Percentiles rank a stretch among this genome's conserved stretches.
These are phyloP conservation scores for Podarcis muralis DNA, from an alignment of 2,113 vertebrate genomes.

Conservation along the genomic window DNA sequence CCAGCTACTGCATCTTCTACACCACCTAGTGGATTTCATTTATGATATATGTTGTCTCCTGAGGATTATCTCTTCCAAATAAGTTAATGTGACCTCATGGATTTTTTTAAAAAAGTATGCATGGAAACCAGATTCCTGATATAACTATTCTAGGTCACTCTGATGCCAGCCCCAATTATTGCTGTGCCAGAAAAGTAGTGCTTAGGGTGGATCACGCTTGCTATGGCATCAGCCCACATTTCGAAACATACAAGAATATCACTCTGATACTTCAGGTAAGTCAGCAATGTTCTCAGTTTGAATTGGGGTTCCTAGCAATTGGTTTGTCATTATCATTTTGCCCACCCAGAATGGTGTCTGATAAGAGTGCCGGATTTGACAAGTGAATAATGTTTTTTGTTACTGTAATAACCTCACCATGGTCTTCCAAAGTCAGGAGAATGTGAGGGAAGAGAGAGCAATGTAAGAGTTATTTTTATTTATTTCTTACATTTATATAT, in stretches of 20 bases:
- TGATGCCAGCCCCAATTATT: not conserved
- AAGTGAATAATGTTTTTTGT: not conserved
- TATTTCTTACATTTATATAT: not conserved
- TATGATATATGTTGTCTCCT: slow-evolving; percentile 44
- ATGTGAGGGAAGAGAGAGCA: not conserved
- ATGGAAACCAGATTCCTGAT: slow-evolving; percentile 28
- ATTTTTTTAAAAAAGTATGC: slow-evolving; percentile 39
- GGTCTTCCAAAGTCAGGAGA: not conserved
- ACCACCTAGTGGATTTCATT: slow-evolving; percentile 55
- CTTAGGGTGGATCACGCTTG: not conserved
- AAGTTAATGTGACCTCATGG: slow-evolving; percentile 43
- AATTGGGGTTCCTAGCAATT: not conserved
- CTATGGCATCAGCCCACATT: not conserved
- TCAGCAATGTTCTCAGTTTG: not conserved
- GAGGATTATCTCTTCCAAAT: slow-evolving; percentile 39
- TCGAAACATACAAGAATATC: not conserved
- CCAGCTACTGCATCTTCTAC: slow-evolving; percentile 37
- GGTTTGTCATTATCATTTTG: not conserved
- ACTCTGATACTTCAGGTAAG: not conserved
- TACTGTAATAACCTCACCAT: not conserved
- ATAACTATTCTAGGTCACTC: slow-evolving; percentile 69
- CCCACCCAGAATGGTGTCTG: not conserved
- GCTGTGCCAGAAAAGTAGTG: not conserved
- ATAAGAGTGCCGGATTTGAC: not conserved
- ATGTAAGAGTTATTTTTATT: not conserved